Percentiles rank a stretch among this genome's conserved stretches.
Conservation (phyloP, 53 echinoderm and acorn worm genomes). For the Hippasteria phrygiana region DNA sequence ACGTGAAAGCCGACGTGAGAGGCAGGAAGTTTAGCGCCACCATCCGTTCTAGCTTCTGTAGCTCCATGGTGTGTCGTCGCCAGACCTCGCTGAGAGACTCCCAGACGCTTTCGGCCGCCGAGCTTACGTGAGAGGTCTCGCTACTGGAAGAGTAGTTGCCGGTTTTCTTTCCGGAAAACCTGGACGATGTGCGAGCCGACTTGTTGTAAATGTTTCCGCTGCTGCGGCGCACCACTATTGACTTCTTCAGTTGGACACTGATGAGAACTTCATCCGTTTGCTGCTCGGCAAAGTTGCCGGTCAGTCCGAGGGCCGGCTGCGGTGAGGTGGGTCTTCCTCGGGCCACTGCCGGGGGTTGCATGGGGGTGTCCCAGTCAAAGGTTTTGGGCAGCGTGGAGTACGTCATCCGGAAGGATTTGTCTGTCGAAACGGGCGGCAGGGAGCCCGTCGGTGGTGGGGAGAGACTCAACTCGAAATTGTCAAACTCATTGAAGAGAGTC, state of each 20-base stretch:
- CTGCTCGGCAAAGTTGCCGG: background rate
- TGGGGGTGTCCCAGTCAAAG: slow-evolving; percentile 56
- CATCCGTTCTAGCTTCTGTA: slow-evolving; percentile 59
- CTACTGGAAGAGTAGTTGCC: slow-evolving; percentile 16
- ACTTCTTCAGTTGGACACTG: background rate
- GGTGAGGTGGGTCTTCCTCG: slow-evolving; percentile 7
- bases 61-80: slow-evolving; percentile 70
- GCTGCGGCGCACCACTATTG: background rate
- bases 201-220: slow-evolving; percentile 30
- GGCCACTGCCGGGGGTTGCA: background rate
- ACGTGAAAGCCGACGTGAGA: slow-evolving; percentile 86
- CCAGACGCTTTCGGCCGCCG: slow-evolving; percentile 62
- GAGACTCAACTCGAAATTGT: slow-evolving; percentile 29
- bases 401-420: slow-evolving; percentile 79
- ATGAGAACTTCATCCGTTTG: background rate
- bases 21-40: slow-evolving; percentile 62
- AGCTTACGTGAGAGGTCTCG: slow-evolving; percentile 26
- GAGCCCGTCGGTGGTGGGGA: slow-evolving; percentile 51
- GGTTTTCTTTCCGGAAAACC: background rate
- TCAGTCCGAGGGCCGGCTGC: background rate
- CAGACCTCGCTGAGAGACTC: slow-evolving; percentile 84
- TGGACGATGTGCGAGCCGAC: slow-evolving; percentile 15
- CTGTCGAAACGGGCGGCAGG: slow-evolving; percentile 41
- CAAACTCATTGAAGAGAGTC: slow-evolving; percentile 59
- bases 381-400: slow-evolving; percentile 85